Base-by-base conservation (phyloP, 2,888 invertebrate species). In the Heliconius sara region DNA sequence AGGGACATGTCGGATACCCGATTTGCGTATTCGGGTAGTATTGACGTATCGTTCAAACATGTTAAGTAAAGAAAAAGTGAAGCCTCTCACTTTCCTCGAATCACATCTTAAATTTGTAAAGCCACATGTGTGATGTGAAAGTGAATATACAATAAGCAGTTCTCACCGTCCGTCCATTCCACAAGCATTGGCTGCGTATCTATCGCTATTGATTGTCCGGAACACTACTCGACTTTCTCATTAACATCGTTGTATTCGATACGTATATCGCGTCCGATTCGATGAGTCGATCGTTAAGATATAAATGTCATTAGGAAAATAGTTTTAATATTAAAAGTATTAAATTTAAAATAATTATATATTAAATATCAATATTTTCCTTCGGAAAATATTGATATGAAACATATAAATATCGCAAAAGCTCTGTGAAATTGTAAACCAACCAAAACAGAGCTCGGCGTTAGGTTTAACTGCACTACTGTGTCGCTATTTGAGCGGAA, bases 11-110 rank as follows among this genome's bases (percentile, higher is more conserved):
- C 76, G 80, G 78, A 80, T 81, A 76, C 80, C 65, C 73, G 78
- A 79, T 79, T 78, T 78, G 57, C 47, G 63, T 76, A 76, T 30
- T 57, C 76, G 39, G 66, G 79, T 73, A 81, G 72, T 81, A 81
- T 75, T 79, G 76, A 13, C 73, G 73, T 65, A 16, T 73, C 72
- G 78, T 79, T 81, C 76, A 80, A 93, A 93, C 85, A 89, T 80
- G 86, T 88, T 91, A 88, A 84, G 90, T 86, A 94, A 93, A 94
- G 93, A 93, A 94, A 94, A 91, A 93, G 92, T 83, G 84, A 83
- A 79, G 86, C 91, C 92, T 91, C 93, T 94, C 92, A 93, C 95
- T 95, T 95, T 95, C 93, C 89, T 91, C 86, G 86, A 86, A 89
- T 89, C 86, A 88, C 89, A 85, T 84, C 85, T 90, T 88, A 89